Evolutionary conservation across 2,888 invertebrate genomes (phyloP), one percentile per base, ranked within the genome.

Genomic region (Pseudococcus viburni): DNA sequence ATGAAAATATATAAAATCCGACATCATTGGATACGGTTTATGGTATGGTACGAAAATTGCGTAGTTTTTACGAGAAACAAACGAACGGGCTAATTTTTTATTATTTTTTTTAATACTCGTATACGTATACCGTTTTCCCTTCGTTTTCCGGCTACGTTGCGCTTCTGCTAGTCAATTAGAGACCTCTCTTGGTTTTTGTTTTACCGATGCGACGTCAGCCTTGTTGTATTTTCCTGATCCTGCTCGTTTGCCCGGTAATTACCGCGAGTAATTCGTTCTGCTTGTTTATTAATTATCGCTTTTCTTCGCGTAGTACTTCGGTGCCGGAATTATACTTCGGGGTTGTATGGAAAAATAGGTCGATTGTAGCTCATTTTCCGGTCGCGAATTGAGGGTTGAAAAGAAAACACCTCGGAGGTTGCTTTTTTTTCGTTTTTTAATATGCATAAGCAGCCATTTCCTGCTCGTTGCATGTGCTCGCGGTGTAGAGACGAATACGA

Each of bases 321-420:
- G 9, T 64, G 22, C 64, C 64, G 64, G 64, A 64, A 64, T 64
- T 64, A 22, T 64, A 64, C 22, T 64, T 22, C 22, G 64, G 9
- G 12, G 19, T 22, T 64, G 19, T 64, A 5, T n/a, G 22, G 22
- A 22, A 64, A 64, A 64, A 64, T 64, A 64, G 64, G 64, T 64
- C 59, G 59, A 59, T 59, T 59, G 59, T 59, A 59, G n/a, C n/a
- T 59, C 22, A 64, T 64, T 64, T 64, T 64, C 64, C 64, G 64
- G 22, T 22, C 9, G 8, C 64, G 64, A 22, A 64, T 7, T 9
- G 12, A 19, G 22, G 64, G 22, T 64, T 22, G 64, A 22, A 64
- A 64, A 22, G 12, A 64, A 64, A 19, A 19, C 64, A 64, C 64
- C 64, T 64, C 22, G 64, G 59, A 51, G 42, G 42, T 42, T 11